Percentiles rank a stretch among this genome's conserved stretches.
Conservation (phyloP, 2,113 vertebrate species). For the Typhlomys cinereus region DNA sequence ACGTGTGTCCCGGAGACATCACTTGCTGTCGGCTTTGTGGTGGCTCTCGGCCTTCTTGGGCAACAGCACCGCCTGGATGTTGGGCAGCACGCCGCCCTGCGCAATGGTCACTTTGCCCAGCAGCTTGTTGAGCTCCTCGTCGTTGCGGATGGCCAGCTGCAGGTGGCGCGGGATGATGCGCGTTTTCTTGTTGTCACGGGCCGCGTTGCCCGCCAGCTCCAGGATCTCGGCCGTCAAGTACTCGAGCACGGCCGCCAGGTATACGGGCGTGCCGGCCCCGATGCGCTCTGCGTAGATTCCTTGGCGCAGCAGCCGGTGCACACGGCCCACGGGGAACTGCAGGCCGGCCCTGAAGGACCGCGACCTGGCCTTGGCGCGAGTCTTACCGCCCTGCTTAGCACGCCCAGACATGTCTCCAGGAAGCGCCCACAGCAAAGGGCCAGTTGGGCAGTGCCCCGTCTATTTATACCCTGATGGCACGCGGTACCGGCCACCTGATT, state of each 20-base stretch:
- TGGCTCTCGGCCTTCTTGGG: slow-evolving; percentile 31
- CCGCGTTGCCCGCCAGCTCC: background rate
- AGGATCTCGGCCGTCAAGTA: background rate
- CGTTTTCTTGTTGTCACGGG: too few species aligned
- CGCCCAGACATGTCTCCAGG: background rate
- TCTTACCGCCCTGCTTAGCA: accelerated
- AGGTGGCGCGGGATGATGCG: background rate
- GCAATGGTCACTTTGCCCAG: background rate
- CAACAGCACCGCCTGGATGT: background rate
- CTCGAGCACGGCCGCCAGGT: accelerated
- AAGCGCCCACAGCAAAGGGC: accelerated
- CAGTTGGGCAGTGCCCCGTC: accelerated
- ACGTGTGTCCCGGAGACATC: too few species aligned
- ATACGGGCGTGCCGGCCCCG: background rate
- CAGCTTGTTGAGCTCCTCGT: slow-evolving; percentile 50
- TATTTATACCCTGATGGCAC: slow-evolving; percentile 27
- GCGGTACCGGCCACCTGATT: background rate
- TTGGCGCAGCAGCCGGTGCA: background rate
- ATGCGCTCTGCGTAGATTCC: background rate
- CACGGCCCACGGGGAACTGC: background rate
- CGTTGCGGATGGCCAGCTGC: slow-evolving; percentile 19
- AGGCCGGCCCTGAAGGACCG: background rate
- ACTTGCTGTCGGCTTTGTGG: background rate
- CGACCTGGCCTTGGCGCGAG: accelerated
- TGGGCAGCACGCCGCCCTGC: background rate